Percentiles rank a stretch among this genome's conserved stretches.
Evolutionary conservation across 2,888 invertebrate genomes (phyloP).

Genomic region (Drosophila formosana): DNA sequence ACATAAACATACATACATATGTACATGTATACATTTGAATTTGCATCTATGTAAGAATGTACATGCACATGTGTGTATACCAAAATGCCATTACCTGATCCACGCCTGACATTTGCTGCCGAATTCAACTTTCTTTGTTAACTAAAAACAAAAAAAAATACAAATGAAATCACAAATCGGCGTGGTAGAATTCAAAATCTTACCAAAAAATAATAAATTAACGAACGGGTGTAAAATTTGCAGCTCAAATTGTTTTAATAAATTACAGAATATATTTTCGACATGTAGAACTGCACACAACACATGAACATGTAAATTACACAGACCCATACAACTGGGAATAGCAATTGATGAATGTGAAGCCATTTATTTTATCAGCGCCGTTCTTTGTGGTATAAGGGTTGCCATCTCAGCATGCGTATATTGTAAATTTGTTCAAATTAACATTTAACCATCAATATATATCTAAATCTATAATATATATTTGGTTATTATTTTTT

Average conservation of each 20-base stretch:
- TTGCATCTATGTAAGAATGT: slow-evolving; percentile 8
- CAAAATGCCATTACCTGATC: slow-evolving; percentile 89
- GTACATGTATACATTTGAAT: not conserved
- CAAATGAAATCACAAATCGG: slow-evolving; percentile 14
- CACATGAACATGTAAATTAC: slow-evolving; percentile 53
- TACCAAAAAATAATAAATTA: slow-evolving; percentile 78
- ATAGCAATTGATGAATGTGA: slow-evolving; percentile 13
- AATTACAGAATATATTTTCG: slow-evolving; percentile 67
- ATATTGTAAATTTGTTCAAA: not conserved
- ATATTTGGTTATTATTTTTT: too few relatives aligned
- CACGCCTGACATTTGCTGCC: slow-evolving; percentile 94
- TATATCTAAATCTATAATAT: too few relatives aligned
- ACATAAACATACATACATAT: not conserved
- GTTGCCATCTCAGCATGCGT: slow-evolving; percentile 16
- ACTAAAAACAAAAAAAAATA: slow-evolving; percentile 51
- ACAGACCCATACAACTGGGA: slow-evolving; percentile 35
- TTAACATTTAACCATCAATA: too few relatives aligned
- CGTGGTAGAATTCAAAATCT: slow-evolving; percentile 26
- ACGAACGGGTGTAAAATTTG: slow-evolving; percentile 63
- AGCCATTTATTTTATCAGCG: slow-evolving; percentile 48
- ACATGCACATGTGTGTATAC: slow-evolving; percentile 48
- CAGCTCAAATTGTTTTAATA: slow-evolving; percentile 62
- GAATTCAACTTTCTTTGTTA: slow-evolving; percentile 76
- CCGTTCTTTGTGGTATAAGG: slow-evolving; percentile 36
- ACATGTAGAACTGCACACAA: slow-evolving; percentile 67